These are phyloP conservation scores for Plectropomus leopardus DNA, from an alignment of 2,113 vertebrate genomes.

Conservation along the genomic window DNA sequence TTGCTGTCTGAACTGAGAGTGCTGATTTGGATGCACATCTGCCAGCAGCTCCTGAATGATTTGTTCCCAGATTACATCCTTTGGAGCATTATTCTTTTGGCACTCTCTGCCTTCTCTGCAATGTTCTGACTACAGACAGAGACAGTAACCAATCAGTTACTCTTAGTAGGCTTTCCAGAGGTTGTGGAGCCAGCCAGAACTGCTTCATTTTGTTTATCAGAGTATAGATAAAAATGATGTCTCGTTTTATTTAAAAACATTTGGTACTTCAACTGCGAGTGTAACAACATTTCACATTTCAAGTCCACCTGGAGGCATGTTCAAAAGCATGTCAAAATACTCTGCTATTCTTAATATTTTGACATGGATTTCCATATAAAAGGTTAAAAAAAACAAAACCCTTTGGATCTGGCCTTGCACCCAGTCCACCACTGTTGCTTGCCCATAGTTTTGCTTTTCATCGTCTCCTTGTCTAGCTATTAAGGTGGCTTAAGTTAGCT, in stretches of 20 bases:
- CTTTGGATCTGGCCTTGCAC: too few species aligned
- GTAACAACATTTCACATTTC: neutral
- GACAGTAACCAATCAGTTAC: constrained; percentile 53
- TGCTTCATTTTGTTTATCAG: neutral
- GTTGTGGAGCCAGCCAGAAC: constrained; percentile 31
- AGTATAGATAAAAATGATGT: constrained; percentile 3
- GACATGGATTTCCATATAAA: too few species aligned
- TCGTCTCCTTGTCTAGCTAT: too few species aligned
- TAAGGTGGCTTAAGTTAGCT: too few species aligned
- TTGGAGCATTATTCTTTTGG: constrained; percentile 55
- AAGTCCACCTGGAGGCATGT: too few species aligned
- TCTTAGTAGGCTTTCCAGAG: constrained; percentile 19
- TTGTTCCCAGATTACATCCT: constrained; percentile 55
- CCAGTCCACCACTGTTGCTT: too few species aligned
- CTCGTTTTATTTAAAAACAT: constrained; percentile 22
- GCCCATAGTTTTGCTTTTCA: too few species aligned
- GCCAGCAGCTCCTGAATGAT: constrained; percentile 51
- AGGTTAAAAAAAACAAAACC: too few species aligned
- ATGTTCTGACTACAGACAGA: constrained; percentile 47
- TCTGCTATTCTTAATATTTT: too few species aligned
- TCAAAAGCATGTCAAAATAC: too few species aligned
- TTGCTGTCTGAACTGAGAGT: constrained; percentile 24
- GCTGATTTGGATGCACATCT: constrained; percentile 42
- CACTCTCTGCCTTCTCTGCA: constrained; percentile 28
- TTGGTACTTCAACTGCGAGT: neutral